Base-by-base conservation (phyloP, 2,888 invertebrate genomes). In the Drosophila meridionalis region DNA sequence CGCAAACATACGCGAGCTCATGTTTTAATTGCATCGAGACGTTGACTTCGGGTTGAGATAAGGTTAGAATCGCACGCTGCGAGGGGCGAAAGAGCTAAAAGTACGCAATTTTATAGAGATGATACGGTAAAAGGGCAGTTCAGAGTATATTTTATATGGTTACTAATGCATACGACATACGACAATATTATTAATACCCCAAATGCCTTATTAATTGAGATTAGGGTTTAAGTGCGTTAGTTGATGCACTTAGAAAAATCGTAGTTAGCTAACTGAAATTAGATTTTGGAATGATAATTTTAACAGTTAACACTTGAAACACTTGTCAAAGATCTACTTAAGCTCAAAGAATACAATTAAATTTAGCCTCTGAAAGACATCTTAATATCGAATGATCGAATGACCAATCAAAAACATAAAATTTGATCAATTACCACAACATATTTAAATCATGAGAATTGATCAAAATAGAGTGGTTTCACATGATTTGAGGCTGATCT, bases 1-100 rank as follows among this genome's bases (percentile, higher is more conserved):
- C 14, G 30, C 32, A 36, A 42, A 28, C n/a, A 9, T 2, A 26
- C 34, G 11, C 40, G 12, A 26, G 20, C 5, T 34, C 32, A 11
- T 45, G 26, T n/a, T 47, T 48, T 32, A 43, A 55, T 62, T 62
- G 42, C 43, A 42, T 32, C 28, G 45, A 8, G 45, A 26, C 8
- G 26, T 26, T 36, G 45, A 14, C 45, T 32, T 34, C 57, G 42
- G 57, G 57, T 58, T 26, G 43, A 55, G n/a, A 8, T n/a, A 7
- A 20, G 57, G 63, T 45, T 57, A 47, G 28, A 28, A 1, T 52
- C 26, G 50, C 28, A 20, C 38, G 26, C 34, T 26, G 34, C 14
- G 34, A 36, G 45, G 9, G 34, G 45, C 36, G 14, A 45, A 26
- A 12, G 7, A 20, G 28, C 4, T 30, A 30, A 20, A 20, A 52